Conservation (phyloP, 2,113 vertebrate species). For the Nymphicus hollandicus region DNA sequence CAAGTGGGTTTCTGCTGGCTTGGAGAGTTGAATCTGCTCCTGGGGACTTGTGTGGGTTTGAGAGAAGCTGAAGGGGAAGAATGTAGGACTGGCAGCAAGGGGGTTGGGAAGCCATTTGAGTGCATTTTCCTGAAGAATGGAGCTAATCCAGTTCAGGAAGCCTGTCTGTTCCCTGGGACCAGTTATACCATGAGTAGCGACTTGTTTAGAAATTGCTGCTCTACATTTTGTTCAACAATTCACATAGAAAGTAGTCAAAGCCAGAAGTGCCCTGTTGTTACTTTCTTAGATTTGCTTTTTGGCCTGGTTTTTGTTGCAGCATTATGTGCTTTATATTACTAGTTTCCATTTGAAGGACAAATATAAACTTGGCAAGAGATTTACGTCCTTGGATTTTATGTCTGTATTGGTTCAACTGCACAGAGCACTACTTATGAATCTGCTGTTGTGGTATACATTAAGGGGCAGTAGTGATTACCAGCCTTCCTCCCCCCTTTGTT, state of each 20-base stretch:
- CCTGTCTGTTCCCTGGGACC: background rate
- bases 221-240: background rate
- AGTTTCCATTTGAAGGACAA: background rate
- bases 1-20: background rate
- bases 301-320: background rate
- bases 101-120: rapidly evolving
- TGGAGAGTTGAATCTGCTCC: background rate
- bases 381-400: background rate
- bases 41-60: rapidly evolving
- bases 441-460: background rate
- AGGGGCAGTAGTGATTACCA: background rate
- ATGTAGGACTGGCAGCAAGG: background rate
- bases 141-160: background rate
- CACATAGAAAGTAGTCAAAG: background rate
- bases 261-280: background rate
- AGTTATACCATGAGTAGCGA: background rate
- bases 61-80: background rate
- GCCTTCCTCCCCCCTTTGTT: background rate
- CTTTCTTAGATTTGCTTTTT: background rate
- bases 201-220: background rate
- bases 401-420: background rate
- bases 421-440: background rate
- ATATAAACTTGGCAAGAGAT: background rate
- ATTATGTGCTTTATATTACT: background rate
- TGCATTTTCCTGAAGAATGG: background rate